Percentiles rank a stretch among this genome's conserved stretches.
Conservation (phyloP, 2,113 vertebrate species). For the Marcusenius ussheri region DNA sequence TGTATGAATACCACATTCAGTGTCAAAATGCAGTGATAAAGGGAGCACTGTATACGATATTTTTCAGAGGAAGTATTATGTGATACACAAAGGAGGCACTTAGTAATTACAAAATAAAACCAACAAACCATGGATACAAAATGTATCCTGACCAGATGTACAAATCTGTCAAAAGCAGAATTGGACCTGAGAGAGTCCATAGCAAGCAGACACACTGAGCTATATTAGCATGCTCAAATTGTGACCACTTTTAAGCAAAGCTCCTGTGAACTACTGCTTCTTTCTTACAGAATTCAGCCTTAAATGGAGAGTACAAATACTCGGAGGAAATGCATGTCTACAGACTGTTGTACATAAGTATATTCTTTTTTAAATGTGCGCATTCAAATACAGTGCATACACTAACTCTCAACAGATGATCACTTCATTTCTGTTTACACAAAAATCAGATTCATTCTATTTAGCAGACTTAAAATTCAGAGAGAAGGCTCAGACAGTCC, state of each 20-base stretch:
- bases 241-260: not conserved
- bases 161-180: not conserved
- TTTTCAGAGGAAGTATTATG: not conserved
- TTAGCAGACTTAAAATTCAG: not conserved
- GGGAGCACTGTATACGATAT: not conserved
- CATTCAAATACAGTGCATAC: not conserved
- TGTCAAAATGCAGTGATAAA: not conserved
- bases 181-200: not conserved
- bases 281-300: not conserved
- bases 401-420: not conserved
- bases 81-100: not conserved
- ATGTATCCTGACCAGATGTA: not conserved
- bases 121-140: not conserved
- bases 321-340: not conserved
- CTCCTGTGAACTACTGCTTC: not conserved
- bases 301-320: not conserved
- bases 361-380: not conserved
- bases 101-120: not conserved
- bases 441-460: not conserved
- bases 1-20: not conserved
- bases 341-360: not conserved
- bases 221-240: not conserved
- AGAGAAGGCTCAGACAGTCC: not conserved
- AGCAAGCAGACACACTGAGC: not conserved
- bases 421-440: not conserved